Conservation (phyloP, 2,888 invertebrate species). For the Syrphus vitripennis region DNA sequence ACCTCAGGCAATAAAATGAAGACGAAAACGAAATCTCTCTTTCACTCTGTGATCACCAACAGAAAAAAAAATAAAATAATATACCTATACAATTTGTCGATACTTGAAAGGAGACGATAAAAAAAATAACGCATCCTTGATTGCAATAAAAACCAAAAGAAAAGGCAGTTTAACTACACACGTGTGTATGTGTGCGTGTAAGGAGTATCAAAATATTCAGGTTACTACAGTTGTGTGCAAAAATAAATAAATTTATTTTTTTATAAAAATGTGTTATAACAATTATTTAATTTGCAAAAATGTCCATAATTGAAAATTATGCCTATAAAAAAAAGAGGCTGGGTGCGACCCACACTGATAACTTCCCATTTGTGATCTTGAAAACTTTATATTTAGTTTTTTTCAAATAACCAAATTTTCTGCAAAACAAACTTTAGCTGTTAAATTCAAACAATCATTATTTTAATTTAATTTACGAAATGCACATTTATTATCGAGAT, state of each 20-base stretch:
- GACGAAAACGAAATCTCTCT: conserved; percentile 4
- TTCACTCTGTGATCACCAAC: background rate
- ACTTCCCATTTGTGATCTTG: too few species aligned
- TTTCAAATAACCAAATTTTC: too few species aligned
- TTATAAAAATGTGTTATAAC: too few species aligned
- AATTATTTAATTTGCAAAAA: too few species aligned
- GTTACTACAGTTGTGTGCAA: background rate
- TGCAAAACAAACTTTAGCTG: too few species aligned
- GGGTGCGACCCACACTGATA: too few species aligned
- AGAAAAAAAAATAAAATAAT: conserved; percentile 13
- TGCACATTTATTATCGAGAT: too few species aligned
- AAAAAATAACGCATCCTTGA: conserved; percentile 69
- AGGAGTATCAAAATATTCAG: background rate
- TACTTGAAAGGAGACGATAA: conserved; percentile 66
- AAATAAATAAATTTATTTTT: background rate
- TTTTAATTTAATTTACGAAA: too few species aligned
- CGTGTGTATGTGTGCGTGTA: background rate
- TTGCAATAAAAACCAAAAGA: conserved; percentile 63
- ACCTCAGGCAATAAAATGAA: conserved; percentile 65
- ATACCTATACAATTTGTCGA: conserved; percentile 56
- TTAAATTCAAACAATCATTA: too few species aligned
- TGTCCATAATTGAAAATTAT: too few species aligned
- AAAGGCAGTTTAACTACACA: background rate
- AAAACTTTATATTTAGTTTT: too few species aligned
- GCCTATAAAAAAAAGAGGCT: too few species aligned